Evolutionary conservation across 2,797 vertebrate genomes (phyloP).

Genomic region (Clamator glandarius): DNA sequence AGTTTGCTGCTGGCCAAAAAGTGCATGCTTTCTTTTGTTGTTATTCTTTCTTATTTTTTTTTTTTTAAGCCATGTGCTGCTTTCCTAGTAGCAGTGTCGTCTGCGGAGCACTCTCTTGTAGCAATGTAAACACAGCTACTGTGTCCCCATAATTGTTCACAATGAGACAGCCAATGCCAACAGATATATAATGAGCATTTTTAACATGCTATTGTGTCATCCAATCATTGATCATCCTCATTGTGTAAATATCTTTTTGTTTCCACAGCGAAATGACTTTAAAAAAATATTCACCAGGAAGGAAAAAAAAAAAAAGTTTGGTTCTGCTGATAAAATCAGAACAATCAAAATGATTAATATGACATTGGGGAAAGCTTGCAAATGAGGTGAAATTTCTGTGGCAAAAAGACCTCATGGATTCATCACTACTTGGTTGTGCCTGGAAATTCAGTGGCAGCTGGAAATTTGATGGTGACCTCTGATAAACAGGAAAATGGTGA

Average conservation of each 20-base stretch:
- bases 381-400: constrained; percentile 41
- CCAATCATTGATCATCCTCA: constrained; percentile 12
- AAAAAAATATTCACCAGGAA: constrained; percentile 51
- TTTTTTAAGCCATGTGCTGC: not conserved
- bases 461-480: constrained; percentile 62
- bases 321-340: constrained; percentile 60
- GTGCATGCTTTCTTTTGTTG: not conserved
- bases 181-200: not conserved
- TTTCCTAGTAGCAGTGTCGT: not conserved
- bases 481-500: constrained; percentile 45
- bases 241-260: constrained; percentile 52
- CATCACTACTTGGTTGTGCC: constrained; percentile 18
- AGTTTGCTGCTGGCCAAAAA: constrained; percentile 9
- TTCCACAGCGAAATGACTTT: constrained; percentile 39
- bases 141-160: not conserved
- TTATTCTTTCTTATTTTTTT: not conserved
- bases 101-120: not conserved
- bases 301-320: not conserved
- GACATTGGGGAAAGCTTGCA: not conserved
- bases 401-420: constrained; percentile 30
- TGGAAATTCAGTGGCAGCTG: constrained; percentile 57
- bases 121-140: constrained; percentile 39
- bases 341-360: constrained; percentile 56
- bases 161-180: constrained; percentile 21
- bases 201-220: constrained; percentile 49